Percentiles rank a stretch among this genome's conserved stretches.
These are phyloP conservation scores for Epinephelus cyanopodus DNA, from an alignment of 2,113 vertebrate genomes.

Conservation along the genomic window DNA sequence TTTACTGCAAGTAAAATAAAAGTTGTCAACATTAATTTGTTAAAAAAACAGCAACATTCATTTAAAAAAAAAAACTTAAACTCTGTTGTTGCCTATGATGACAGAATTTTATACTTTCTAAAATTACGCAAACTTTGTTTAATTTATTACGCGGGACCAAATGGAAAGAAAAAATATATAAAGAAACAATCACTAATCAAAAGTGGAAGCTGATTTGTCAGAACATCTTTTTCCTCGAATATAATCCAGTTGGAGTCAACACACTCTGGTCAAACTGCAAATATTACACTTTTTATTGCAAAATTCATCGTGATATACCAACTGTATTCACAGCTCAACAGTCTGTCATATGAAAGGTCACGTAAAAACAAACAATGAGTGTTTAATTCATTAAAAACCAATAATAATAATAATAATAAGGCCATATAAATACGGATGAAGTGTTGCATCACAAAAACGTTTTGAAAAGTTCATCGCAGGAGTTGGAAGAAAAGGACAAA, in stretches of 20 bases:
- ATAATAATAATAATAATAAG: slow-evolving; percentile 59
- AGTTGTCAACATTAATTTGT: background rate
- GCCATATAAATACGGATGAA: slow-evolving; percentile 64
- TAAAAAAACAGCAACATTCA: background rate
- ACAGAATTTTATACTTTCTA: background rate
- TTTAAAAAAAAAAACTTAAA: background rate
- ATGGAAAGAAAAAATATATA: background rate
- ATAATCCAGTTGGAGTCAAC: background rate
- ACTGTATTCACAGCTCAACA: slow-evolving; percentile 65
- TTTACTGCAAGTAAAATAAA: background rate
- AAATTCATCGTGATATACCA: slow-evolving; percentile 46
- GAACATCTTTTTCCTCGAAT: background rate
- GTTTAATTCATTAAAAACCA: slow-evolving; percentile 31
- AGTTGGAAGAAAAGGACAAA: background rate
- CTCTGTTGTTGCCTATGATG: background rate
- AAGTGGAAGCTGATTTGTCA: background rate
- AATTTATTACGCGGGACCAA: background rate
- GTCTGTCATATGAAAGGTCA: slow-evolving; percentile 60
- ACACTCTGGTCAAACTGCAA: slow-evolving; percentile 31
- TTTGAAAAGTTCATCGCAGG: background rate
- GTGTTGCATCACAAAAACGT: slow-evolving; percentile 39
- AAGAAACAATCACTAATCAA: background rate
- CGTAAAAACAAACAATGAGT: slow-evolving; percentile 48
- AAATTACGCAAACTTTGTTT: background rate
- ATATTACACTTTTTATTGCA: slow-evolving; percentile 72